A percentile compares a stretch with the other conserved stretches of the same genome.
Evolutionary conservation across 2,797 vertebrate species (phyloP).

Genomic region (Mormyrus hasselquistii): DNA sequence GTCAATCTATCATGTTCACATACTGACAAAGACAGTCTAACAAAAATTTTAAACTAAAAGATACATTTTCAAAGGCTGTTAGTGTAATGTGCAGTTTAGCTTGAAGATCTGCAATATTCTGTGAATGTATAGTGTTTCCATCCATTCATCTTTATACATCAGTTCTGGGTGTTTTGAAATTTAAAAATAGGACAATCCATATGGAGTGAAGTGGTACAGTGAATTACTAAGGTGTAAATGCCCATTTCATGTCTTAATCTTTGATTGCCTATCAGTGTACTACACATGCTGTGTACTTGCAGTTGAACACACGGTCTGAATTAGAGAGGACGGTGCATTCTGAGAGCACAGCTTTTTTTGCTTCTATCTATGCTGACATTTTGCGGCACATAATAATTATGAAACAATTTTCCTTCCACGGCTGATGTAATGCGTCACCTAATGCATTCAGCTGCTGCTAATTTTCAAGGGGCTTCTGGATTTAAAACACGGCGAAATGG

Average conservation of each 20-base stretch:
- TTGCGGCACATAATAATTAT: neutral
- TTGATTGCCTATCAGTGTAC: neutral
- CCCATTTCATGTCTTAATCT: neutral
- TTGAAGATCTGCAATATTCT: neutral
- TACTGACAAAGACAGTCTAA: neutral
- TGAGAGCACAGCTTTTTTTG: neutral
- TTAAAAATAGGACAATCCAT: neutral
- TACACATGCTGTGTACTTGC: neutral
- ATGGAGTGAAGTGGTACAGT: neutral
- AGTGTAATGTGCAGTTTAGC: neutral
- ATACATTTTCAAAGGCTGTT: neutral
- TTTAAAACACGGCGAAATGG: neutral
- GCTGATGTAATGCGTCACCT: slow-evolving; percentile 4
- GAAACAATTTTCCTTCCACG: neutral
- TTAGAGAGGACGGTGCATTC: neutral
- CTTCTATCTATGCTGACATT: neutral
- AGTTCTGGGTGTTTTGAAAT: neutral
- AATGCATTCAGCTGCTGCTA: neutral
- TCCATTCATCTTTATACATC: neutral
- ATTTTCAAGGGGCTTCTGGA: neutral
- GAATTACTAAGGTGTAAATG: neutral
- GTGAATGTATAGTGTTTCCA: neutral
- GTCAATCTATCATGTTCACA: neutral
- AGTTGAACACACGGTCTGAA: neutral
- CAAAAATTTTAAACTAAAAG: neutral